Base-by-base conservation (phyloP, 2,888 invertebrate species). In the Himalopsyche japonica region DNA sequence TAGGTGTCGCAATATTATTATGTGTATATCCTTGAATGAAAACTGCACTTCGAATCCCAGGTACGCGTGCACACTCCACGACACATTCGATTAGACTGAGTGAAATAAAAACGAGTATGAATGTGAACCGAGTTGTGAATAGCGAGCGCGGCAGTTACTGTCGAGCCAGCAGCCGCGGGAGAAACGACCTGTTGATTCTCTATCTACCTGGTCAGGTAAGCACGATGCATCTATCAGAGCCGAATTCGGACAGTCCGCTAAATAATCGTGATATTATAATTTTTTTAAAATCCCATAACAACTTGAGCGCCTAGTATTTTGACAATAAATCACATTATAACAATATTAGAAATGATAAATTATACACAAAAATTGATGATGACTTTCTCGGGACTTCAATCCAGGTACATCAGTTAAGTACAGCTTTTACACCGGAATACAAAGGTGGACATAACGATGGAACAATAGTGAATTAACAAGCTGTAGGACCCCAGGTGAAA, bases 201-300 rank as follows among this genome's bases (percentile, higher is more conserved):
- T 34, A 43, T 37, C 32, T 79, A 79, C 79, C 79, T 79, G 79
- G 47, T 30, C 79, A 79, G 79, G 79, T 79, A 79, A 43, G 43
- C 47, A 18, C 79, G 77, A 43, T 34, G 77, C 77, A 77, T 47
- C 49, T 5, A 30, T n/a, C 79, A 79, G 79, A 27, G 48, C 48
- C 79, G 79, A 4, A 79, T 12, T 47, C 15, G 0, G 43, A 37
- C n/a, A 18, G 32, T 57, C 20, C 7, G 0, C 3, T 2, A 43
- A 43, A 15, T 43, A 43, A 37, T 8, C 15, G 0, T 43, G n/a
- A n/a, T n/a, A n/a, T n/a, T n/a, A n/a, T n/a, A n/a, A n/a, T 15
- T 43, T 15, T 37, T 37, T 6, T 37, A 37, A 37, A 37, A 37
- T 32, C 3, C 3, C 32, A 37, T 37, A 8, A 37, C 10, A 37